Conservation (phyloP, 2,797 vertebrate species). For the Periophthalmus magnuspinnatus region DNA sequence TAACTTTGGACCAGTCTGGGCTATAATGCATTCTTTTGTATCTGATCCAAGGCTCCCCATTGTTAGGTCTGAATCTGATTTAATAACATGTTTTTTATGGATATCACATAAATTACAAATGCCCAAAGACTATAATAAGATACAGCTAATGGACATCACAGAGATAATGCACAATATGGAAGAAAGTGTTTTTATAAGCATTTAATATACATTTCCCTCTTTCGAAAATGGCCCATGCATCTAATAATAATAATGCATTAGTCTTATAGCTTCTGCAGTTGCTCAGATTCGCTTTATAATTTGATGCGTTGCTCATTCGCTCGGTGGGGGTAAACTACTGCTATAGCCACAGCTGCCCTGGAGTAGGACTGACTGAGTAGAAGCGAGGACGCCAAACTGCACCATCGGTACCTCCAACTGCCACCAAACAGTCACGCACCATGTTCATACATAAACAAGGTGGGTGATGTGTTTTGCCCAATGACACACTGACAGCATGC, state of each 20-base stretch:
- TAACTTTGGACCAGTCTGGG: conserved; percentile 13
- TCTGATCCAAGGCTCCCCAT: conserved; percentile 8
- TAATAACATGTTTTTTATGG: conserved; percentile 10
- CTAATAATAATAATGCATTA: not conserved
- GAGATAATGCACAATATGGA: not conserved
- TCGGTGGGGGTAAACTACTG: not conserved
- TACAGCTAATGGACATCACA: not conserved
- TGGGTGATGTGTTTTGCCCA: too few species aligned
- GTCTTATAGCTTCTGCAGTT: not conserved
- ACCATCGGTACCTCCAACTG: too few species aligned
- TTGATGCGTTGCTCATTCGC: not conserved
- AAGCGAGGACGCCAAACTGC: not conserved
- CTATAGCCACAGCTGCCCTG: not conserved
- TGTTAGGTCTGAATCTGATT: conserved; percentile 29
- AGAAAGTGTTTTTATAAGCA: not conserved
- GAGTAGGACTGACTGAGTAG: not conserved
- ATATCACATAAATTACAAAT: conserved; percentile 22
- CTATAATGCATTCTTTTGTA: conserved; percentile 19
- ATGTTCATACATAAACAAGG: too few species aligned
- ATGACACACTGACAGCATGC: too few species aligned
- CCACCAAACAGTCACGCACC: too few species aligned
- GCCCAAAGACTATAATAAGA: not conserved
- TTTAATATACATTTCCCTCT: not conserved
- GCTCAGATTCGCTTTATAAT: not conserved
- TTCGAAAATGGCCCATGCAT: not conserved